These are phyloP conservation scores for Oryzias melastigma DNA, from an alignment of 2,113 vertebrate species.

Conservation along the genomic window DNA sequence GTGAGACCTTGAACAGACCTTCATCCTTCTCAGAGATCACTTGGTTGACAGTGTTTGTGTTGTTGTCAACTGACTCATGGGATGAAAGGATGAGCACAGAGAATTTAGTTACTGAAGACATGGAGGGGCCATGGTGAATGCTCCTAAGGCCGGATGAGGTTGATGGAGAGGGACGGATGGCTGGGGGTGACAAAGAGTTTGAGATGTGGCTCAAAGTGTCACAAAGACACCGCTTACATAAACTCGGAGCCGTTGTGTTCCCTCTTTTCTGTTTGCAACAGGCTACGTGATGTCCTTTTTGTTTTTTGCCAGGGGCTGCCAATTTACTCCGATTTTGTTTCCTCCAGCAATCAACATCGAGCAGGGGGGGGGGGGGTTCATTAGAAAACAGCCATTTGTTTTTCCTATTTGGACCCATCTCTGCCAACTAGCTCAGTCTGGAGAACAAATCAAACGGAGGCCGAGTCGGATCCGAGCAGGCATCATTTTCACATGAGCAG, in stretches of 20 bases:
- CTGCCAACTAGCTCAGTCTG: constrained; percentile 3
- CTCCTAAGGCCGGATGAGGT: not conserved
- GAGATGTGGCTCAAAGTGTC: not conserved
- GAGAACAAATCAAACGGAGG: constrained; percentile 4
- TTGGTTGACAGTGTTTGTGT: not conserved
- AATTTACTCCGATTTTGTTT: constrained; percentile 26
- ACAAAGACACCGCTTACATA: constrained; percentile 39
- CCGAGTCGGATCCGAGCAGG: not conserved
- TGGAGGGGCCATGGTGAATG: no score
- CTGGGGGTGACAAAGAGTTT: not conserved
- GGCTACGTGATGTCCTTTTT: not conserved
- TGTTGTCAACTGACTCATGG: constrained; percentile 22
- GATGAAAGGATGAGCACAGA: constrained; percentile 6
- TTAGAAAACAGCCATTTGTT: not conserved
- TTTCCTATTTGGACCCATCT: not conserved
- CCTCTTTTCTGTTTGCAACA: constrained; percentile 1
- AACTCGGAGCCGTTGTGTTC: constrained; percentile 22
- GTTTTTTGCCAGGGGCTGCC: not conserved
- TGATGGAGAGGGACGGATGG: constrained; percentile 13
- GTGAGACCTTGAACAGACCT: not conserved
- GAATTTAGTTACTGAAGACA: constrained; percentile 1
- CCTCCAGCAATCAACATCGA: not conserved
- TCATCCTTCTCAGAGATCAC: not conserved
- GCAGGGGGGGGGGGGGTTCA: not conserved
- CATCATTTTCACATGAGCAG: not conserved